Base-by-base conservation (phyloP, 2,888 invertebrate genomes). In the Venustoraphidia nigricollis region DNA sequence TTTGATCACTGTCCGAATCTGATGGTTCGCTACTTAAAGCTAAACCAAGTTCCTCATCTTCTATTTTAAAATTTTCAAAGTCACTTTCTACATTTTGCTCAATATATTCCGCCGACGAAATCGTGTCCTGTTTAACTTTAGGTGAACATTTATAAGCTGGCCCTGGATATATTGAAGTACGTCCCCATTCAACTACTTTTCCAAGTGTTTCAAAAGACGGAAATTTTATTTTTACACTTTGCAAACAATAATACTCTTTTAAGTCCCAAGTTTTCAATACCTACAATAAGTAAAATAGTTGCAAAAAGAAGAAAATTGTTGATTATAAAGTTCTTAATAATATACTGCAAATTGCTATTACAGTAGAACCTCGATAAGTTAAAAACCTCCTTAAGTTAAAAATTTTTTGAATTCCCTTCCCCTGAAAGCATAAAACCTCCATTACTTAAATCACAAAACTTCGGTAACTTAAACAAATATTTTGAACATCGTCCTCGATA, bases 191-290 rank as follows among this genome's bases (percentile, higher is more conserved):
- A 1, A 75, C 67, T 10, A 66, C 65, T 58, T 73, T 75, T 2
- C 77, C 78, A 11, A 73, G 62, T 2, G 75, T 68, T 2, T 70
- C 70, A 41, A 76, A 67, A 34, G 73, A 72, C 0, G 77, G 76
- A 52, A 75, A 79, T 50, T 69, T 67, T 11, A 79, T 62, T 50
- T 69, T 68, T 13, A 78, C 57, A 1, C 70, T 72, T 59, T 79
- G 77, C 5, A 76, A 61, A 42, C 77, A 68, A 47, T 66, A 69
- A 49, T 76, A 72, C 51, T 76, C 74, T 52, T 71, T 71, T 38
- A 78, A 57, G 54, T 77, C 72, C 77, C 78, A 79, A 34, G 79
- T 65, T 57, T 76, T 73, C 10, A 79, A 54, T 17, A 67, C 65
- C 79, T 79, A 60, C 9, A 60, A 59, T 41, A 50, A 27, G 14